Percentiles rank a stretch among this genome's conserved stretches.
Evolutionary conservation across 2,888 invertebrate genomes (phyloP).

Genomic region (Nebria brevicollis): DNA sequence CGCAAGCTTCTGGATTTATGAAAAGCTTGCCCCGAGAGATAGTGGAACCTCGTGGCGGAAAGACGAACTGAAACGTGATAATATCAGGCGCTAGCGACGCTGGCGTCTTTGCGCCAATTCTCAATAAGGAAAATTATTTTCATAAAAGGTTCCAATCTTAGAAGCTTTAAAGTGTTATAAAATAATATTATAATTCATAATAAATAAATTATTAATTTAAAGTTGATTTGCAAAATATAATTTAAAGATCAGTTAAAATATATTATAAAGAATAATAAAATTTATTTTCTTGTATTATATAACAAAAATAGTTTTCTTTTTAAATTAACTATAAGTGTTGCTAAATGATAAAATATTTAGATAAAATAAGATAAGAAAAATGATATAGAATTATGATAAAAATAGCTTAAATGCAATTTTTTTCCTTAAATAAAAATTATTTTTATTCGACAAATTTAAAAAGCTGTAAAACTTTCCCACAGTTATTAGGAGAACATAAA

Average conservation of each 20-base stretch:
- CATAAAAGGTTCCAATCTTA: neutral
- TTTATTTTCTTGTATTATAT: neutral
- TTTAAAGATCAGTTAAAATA: no score
- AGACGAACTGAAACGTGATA: conserved; percentile 26
- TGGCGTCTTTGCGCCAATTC: neutral
- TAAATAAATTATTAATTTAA: neutral
- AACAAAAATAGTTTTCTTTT: neutral
- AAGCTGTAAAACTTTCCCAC: neutral
- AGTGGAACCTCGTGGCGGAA: conserved; percentile 31
- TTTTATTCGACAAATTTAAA: no score
- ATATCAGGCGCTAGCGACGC: conserved; percentile 24
- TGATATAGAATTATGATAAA: neutral
- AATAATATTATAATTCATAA: neutral
- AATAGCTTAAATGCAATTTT: no score
- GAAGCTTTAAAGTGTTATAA: neutral
- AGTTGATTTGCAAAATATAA: no score
- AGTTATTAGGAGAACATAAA: neutral
- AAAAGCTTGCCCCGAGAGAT: conserved; percentile 17
- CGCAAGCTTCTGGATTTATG: neutral
- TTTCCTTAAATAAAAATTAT: no score
- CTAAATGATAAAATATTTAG: neutral
- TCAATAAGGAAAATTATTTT: neutral
- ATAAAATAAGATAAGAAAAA: neutral
- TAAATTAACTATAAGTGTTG: neutral
- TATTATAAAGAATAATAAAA: no score